These are phyloP conservation scores for Microctonus hyperodae DNA, from an alignment of 2,888 invertebrate genomes.

Conservation along the genomic window DNA sequence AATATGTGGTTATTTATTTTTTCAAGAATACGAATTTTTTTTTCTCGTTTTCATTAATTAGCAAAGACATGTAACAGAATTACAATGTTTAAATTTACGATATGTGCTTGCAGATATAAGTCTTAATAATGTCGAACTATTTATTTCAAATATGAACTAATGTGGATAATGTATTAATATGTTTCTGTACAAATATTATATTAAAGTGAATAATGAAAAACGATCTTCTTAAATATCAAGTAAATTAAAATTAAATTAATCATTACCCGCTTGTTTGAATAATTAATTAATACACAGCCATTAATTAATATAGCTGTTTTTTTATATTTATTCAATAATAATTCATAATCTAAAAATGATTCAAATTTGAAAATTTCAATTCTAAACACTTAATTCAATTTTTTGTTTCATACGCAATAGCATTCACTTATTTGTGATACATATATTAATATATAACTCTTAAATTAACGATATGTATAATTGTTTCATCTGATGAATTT, in stretches of 20 bases:
- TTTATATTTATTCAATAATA: not conserved
- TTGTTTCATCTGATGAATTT: conserved; percentile 14
- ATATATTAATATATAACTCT: conserved; percentile 1
- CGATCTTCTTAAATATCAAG: not conserved
- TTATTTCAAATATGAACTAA: not conserved
- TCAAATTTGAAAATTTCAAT: not conserved
- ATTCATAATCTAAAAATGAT: conserved; percentile 7
- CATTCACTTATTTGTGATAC: not conserved
- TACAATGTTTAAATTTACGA: not conserved
- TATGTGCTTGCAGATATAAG: not conserved
- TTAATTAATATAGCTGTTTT: not conserved
- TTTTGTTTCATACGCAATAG: not conserved
- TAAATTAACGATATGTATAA: conserved; percentile 34
- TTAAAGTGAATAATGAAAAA: not conserved
- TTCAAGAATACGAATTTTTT: not conserved
- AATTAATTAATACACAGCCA: conserved; percentile 20
- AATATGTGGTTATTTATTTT: conserved; percentile 1
- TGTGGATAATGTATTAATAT: too few species aligned
- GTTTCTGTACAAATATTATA: not conserved
- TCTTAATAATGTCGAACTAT: not conserved
- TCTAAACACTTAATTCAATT: conserved; percentile 9
- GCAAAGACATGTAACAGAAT: not conserved
- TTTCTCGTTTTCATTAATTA: not conserved
- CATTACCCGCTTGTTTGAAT: conserved; percentile 18
- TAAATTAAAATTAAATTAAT: not conserved